Base-by-base conservation (phyloP, 2,888 invertebrate species). In the Xanthorhoe designata region DNA sequence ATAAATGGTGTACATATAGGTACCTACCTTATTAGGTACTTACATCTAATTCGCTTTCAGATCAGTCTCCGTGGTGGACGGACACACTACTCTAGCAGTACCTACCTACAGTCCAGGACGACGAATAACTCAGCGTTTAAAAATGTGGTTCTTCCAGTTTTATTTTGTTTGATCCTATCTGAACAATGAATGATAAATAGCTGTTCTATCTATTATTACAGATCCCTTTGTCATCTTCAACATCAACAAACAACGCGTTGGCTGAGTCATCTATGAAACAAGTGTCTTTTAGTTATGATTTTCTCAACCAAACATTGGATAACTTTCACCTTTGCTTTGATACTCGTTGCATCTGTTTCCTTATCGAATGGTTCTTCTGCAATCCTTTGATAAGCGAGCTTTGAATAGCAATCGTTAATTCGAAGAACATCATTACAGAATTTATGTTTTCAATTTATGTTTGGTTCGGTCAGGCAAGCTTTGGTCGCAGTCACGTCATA, bases 61-160 rank as follows among this genome's bases (percentile, higher is more conserved):
- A 79, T 78, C 73, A 65, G 73, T 76, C 73, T 75, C 74, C 72
- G 35, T 35, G 2, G 1, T 9, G 35, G 0, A 35, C 3, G 24
- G 24, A 24, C 24, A 24, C 24, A 24, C 4, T 24, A 24, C 24
- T 3, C 24, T 24, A 4, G 10, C 13, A 42, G 13, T 1, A 13
- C 13, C 3, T 35, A 35, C 35, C 13, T 42, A 13, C 13, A 13
- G 38, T 13, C 49, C 63, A 60, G 64, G 53, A 19, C 55, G 47
- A 35, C 66, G 51, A 50, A 75, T 77, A 73, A 73, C 75, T 81
- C 77, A 82, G 72, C 73, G 72, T 69, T 76, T 75, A 73, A 79
- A 80, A 81, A 81, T 82, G 81, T 73, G 71, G 79, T 76, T 72
- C 71, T 70, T 68, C 78, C 68, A 75, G 72, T 71, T 70, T 75